phyloP scores from a whole-genome alignment of 1,140 invertebrate genomes.

The Patella vulgata region DNA sequence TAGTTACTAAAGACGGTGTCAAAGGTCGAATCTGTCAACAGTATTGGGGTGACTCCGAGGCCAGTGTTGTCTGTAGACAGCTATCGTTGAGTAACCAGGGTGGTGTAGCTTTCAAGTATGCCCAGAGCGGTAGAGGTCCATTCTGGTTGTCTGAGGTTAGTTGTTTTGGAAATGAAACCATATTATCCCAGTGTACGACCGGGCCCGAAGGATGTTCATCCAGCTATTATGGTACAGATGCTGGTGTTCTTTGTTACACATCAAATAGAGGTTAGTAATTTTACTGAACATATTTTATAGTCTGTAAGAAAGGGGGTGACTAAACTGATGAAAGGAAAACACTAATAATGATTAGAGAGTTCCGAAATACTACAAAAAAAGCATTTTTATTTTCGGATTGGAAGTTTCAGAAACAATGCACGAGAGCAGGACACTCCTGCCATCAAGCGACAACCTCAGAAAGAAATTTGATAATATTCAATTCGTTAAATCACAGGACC shows the following conservation, averaged over 20 bases:
- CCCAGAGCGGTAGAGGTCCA: slow-evolving; percentile 26
- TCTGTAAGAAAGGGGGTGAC: too few species aligned
- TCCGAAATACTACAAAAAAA: too few species aligned
- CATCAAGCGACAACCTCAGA: too few species aligned
- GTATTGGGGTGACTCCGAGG: slow-evolving; percentile 76
- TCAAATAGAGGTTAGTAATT: neutral
- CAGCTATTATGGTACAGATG: slow-evolving; percentile 19
- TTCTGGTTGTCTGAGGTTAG: slow-evolving; percentile 32
- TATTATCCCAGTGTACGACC: slow-evolving; percentile 27
- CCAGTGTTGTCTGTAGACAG: slow-evolving; percentile 77
- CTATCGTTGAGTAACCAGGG: slow-evolving; percentile 67
- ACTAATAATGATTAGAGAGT: too few species aligned
- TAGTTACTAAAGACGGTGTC: slow-evolving; percentile 76
- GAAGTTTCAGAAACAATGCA: too few species aligned
- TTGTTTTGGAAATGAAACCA: slow-evolving; percentile 34
- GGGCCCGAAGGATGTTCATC: slow-evolving; percentile 32
- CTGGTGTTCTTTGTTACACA: slow-evolving; percentile 34
- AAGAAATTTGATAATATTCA: too few species aligned
- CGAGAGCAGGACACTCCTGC: too few species aligned
- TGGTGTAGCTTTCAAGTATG: slow-evolving; percentile 32
- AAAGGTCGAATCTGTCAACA: slow-evolving; percentile 83
- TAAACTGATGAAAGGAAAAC: too few species aligned
- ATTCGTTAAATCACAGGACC: too few species aligned
- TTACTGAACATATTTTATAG: too few species aligned
- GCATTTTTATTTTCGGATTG: too few species aligned